Evolutionary conservation across 2,113 vertebrate species (phyloP).

Genomic region (Petaurus breviceps): DNA sequence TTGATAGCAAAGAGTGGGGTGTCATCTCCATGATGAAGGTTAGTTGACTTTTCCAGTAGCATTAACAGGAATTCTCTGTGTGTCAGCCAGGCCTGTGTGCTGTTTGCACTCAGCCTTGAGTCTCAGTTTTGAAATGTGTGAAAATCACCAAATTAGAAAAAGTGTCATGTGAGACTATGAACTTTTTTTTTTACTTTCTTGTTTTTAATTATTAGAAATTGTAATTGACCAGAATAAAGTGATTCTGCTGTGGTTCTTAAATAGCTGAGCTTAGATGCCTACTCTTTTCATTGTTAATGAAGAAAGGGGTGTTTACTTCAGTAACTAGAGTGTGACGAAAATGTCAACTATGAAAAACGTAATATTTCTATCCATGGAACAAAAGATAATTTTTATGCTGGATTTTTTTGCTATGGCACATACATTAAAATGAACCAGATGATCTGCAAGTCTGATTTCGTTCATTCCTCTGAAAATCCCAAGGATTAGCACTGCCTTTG

Average conservation of each 20-base stretch:
- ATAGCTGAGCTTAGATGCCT: background rate
- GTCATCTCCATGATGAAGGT: constrained; percentile 18
- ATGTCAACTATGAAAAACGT: constrained; percentile 72
- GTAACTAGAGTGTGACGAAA: constrained; percentile 63
- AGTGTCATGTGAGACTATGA: constrained; percentile 53
- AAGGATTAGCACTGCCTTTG: constrained; percentile 64
- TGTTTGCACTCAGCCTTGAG: constrained; percentile 61
- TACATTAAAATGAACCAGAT: constrained; percentile 46
- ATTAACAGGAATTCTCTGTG: constrained; percentile 39
- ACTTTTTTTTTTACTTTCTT: constrained; percentile 25
- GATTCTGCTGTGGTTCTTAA: constrained; percentile 57
- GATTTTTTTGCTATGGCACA: constrained; percentile 48
- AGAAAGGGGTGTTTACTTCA: constrained; percentile 52
- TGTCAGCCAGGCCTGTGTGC: constrained; percentile 48
- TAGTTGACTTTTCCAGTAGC: constrained; percentile 29
- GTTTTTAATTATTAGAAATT: constrained; percentile 73
- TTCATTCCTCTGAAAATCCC: constrained; percentile 65
- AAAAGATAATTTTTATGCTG: constrained; percentile 63
- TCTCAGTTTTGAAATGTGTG: constrained; percentile 68
- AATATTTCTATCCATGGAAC: constrained; percentile 70
- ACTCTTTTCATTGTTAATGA: constrained; percentile 45
- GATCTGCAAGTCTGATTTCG: constrained; percentile 76
- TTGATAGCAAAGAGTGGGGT: constrained; percentile 38
- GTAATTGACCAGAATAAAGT: constrained; percentile 37
- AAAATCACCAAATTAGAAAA: constrained; percentile 69